Conservation (phyloP, 2,113 vertebrate species). For the Catagonus wagneri region DNA sequence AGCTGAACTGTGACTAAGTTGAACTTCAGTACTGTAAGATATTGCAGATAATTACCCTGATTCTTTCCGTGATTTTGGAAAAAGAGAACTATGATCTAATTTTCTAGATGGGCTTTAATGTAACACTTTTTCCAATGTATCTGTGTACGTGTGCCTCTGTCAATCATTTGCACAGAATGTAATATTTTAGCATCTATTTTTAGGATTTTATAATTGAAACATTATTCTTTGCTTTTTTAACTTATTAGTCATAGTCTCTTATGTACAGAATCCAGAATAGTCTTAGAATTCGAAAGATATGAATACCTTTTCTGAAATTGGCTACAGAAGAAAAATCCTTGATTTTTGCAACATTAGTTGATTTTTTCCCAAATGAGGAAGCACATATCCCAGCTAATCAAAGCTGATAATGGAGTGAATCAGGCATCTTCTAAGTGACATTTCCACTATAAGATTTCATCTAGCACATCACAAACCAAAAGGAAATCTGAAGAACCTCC, state of each 20-base stretch:
- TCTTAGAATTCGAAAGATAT: neutral
- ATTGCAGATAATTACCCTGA: neutral
- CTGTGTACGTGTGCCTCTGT: neutral
- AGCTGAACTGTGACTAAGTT: neutral
- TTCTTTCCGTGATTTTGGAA: conserved; percentile 11
- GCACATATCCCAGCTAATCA: neutral
- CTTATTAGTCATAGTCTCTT: neutral
- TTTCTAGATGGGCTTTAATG: conserved; percentile 17
- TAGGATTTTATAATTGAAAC: neutral
- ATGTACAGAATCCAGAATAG: neutral
- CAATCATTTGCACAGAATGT: neutral
- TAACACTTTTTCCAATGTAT: neutral
- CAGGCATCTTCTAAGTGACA: neutral
- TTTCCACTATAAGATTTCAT: neutral
- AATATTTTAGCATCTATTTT: neutral
- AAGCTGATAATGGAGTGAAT: neutral
- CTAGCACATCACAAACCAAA: neutral
- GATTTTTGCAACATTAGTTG: neutral
- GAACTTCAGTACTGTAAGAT: neutral
- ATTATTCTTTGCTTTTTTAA: neutral
- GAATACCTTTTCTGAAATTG: conserved; percentile 22
- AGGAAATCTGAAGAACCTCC: neutral
- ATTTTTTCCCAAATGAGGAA: neutral
- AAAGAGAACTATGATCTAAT: neutral
- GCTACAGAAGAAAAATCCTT: neutral